phyloP scores from a whole-genome alignment of 2,797 vertebrate genomes.

The Typhlichthys subterraneus region DNA sequence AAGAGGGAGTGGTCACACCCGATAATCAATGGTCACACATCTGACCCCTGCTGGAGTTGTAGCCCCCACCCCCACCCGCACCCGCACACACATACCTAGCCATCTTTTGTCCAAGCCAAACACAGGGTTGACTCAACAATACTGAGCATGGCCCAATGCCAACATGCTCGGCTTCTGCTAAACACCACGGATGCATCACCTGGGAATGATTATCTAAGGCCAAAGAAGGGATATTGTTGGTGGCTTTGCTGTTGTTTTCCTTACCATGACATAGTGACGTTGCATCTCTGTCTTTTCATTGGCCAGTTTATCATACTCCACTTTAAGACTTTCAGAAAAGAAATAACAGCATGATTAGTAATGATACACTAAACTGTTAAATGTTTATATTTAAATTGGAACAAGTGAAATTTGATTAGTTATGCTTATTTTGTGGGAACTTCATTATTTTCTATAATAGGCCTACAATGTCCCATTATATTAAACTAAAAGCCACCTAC shows the following conservation, averaged over 20 bases:
- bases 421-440: too few relatives aligned
- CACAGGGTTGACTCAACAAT: constrained; percentile 47
- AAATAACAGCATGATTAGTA: constrained; percentile 5
- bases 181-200: constrained; percentile 46
- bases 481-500: background rate
- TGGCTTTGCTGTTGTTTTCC: constrained; percentile 37
- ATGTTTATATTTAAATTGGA: background rate
- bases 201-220: constrained; percentile 64
- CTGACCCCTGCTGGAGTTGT: constrained; percentile 63
- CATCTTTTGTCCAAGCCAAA: constrained; percentile 58
- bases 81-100: constrained; percentile 21
- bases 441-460: too few relatives aligned
- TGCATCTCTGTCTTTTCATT: constrained; percentile 98
- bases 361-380: background rate
- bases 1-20: constrained; percentile 47
- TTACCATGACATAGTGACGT: constrained; percentile 97
- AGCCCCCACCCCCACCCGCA: constrained; percentile 5
- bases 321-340: constrained; percentile 83
- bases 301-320: constrained; percentile 95
- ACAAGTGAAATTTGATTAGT: too few relatives aligned
- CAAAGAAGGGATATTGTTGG: constrained; percentile 38
- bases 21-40: constrained; percentile 69
- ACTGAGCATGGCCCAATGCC: constrained; percentile 30
- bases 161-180: constrained; percentile 32
- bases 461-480: background rate